Percentiles rank a stretch among this genome's conserved stretches.
These are phyloP conservation scores for Drepanosiphum platanoidis DNA, from an alignment of 2,888 invertebrate species.

Conservation along the genomic window DNA sequence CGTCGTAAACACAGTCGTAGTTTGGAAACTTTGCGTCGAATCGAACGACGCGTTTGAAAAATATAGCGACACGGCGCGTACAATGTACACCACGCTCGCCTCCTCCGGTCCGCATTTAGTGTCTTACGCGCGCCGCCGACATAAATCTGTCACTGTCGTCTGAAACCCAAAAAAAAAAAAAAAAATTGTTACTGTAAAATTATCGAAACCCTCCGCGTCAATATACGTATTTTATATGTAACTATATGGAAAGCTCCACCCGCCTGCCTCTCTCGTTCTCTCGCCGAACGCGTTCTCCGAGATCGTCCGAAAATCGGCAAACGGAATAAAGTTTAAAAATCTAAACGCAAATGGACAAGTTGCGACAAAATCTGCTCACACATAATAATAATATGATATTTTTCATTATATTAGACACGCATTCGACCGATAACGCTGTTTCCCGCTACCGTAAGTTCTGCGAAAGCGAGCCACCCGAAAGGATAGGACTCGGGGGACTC, in stretches of 20 bases:
- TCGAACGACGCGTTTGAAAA: not conserved
- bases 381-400: too few relatives aligned
- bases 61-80: not conserved
- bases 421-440: not conserved
- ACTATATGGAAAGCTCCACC: not conserved
- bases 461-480: too few relatives aligned
- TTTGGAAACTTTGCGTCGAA: not conserved
- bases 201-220: slow-evolving; percentile 1
- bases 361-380: not conserved
- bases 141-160: slow-evolving; percentile 33
- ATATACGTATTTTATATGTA: slow-evolving; percentile 14
- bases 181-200: slow-evolving; percentile 23
- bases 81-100: not conserved
- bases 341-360: not conserved
- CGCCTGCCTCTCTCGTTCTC: not conserved
- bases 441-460: too few relatives aligned
- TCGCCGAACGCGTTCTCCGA: not conserved
- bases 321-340: not conserved
- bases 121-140: not conserved
- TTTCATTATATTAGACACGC: not conserved
- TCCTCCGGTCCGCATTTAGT: not conserved
- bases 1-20: slow-evolving; percentile 11
- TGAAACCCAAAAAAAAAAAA: not conserved
- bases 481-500: too few relatives aligned
- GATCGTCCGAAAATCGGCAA: not conserved